Evolutionary conservation across 2,113 vertebrate species (phyloP).

Genomic region (Tetraodon nigroviridis): DNA sequence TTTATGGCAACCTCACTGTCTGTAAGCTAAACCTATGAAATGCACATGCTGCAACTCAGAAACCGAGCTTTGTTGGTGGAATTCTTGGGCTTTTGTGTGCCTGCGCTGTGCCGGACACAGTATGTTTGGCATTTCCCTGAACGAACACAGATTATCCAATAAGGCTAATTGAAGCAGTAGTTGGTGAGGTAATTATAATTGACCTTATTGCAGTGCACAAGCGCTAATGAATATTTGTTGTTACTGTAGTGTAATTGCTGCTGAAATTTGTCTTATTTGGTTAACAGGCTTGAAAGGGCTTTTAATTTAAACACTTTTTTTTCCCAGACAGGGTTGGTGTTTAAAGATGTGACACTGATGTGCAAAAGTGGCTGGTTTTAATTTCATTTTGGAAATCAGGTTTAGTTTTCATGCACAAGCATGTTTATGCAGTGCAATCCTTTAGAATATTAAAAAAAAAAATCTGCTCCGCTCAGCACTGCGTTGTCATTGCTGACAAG

Average conservation of each 20-base stretch:
- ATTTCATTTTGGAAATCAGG: slow-evolving; percentile 8
- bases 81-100: background rate
- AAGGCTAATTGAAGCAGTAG: slow-evolving; percentile 20
- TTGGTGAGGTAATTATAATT: slow-evolving; percentile 14
- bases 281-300: slow-evolving; percentile 18
- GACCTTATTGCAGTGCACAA: slow-evolving; percentile 17
- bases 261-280: slow-evolving; percentile 13
- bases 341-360: slow-evolving; percentile 33
- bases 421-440: too few species aligned
- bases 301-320: slow-evolving; percentile 36
- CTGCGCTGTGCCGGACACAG: slow-evolving; percentile 9
- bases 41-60: background rate
- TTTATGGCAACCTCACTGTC: background rate
- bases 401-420: slow-evolving; percentile 26
- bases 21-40: background rate
- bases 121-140: slow-evolving; percentile 21
- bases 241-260: slow-evolving; percentile 6
- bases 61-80: background rate
- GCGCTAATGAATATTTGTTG: slow-evolving; percentile 32
- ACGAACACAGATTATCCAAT: slow-evolving; percentile 47
- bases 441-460: too few species aligned
- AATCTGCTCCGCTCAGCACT: too few species aligned
- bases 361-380: slow-evolving; percentile 11
- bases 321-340: slow-evolving; percentile 24
- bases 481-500: too few species aligned